Evolutionary conservation across 2,888 invertebrate genomes (phyloP).

Genomic region (Archips xylosteana): DNA sequence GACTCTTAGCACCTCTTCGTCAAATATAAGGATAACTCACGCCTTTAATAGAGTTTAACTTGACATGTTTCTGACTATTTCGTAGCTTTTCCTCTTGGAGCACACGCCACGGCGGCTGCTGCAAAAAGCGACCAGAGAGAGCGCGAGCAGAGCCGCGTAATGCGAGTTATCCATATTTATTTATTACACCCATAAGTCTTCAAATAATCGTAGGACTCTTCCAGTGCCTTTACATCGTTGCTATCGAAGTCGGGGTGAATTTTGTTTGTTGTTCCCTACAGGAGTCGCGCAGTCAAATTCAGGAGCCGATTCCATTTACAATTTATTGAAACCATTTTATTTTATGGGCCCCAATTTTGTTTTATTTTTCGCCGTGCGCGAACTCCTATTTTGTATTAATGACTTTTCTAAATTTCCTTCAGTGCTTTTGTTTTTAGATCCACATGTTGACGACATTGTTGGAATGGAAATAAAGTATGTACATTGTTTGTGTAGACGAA

Average conservation of each 20-base stretch:
- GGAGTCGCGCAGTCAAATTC: conserved; percentile 70
- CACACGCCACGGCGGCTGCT: no score
- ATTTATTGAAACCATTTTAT: conserved; percentile 42
- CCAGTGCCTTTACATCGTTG: conserved; percentile 48
- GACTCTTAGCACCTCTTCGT: no score
- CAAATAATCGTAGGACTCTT: conserved; percentile 34
- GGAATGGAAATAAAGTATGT: no score
- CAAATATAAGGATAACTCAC: no score
- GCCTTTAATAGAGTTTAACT: no score
- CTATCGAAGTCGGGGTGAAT: conserved; percentile 56
- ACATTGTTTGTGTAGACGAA: no score
- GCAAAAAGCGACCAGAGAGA: no score
- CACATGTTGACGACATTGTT: conserved; percentile 4
- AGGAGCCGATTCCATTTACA: conserved; percentile 46
- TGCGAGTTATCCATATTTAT: no score
- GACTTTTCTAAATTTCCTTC: neutral
- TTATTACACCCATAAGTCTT: no score
- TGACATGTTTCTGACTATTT: no score
- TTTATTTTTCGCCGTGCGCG: conserved; percentile 34
- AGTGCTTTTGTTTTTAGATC: conserved; percentile 14
- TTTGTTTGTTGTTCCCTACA: conserved; percentile 59
- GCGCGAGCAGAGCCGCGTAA: no score
- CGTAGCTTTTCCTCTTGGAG: no score
- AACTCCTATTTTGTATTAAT: conserved; percentile 28
- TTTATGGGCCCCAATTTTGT: conserved; percentile 34